Base-by-base conservation (phyloP, 2,797 vertebrate species). In the Pseudomugil tenellus region DNA sequence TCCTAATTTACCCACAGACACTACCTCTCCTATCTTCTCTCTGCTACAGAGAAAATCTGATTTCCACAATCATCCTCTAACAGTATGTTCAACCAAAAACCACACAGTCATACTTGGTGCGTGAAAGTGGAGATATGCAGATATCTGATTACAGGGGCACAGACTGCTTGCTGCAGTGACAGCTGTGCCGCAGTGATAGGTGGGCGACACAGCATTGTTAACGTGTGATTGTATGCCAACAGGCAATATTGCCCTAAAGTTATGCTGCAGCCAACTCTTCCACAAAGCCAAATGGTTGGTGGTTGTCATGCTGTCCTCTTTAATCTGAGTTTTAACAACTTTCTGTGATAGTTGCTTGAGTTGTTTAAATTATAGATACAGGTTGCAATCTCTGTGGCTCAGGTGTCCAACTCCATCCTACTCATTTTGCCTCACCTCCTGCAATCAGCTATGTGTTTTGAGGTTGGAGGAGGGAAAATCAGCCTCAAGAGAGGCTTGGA, bases 121-220 rank as follows among this genome's bases (percentile, higher is more conserved):
- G 81, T 80, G 83, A 80, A 74, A 73, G 84, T 73, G 74, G 76
- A 86, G 87, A 81, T 86, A 86, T 78, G 85, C 79, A 84, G 81
- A 87, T 84, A 86, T 88, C 70, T 86, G 84, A 89, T 87, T 81
- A 76, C 66, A 63, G 80, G 77, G 85, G 81, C 81, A 83, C 85
- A 85, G 84, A 55, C 83, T 85, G 76, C 72, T 77, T 19, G 73
- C 87, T 87, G 85, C 91, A 89, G 85, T 87, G 85, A 89, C 89
- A 89, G 89, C 86, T 91, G 88, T 89, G 88, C 79, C 71, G 59
- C 86, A 86, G 80, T 82, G 88, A 91, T 91, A 91, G 89, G 89
- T 90, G 89, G 88, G 88, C 89, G 81, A 90, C 89, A 81, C 84
- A 74, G 85, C 84, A 80, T 88, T 67, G 84, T 86, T 87, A 76